phyloP scores from a whole-genome alignment of 2,113 vertebrate genomes.

The Anarhynchus alexandrinus region DNA sequence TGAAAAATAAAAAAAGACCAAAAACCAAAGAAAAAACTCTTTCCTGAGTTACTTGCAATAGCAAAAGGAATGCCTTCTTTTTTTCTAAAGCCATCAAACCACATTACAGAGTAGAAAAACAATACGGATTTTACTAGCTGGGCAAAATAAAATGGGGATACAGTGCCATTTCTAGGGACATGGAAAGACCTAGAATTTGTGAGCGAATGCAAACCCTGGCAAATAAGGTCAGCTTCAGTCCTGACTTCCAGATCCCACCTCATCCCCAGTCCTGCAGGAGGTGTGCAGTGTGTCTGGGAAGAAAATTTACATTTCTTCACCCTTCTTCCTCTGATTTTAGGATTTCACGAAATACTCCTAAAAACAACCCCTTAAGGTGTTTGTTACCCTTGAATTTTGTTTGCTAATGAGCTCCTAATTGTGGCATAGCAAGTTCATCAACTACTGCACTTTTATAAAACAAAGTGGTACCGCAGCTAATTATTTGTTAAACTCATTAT shows the following conservation, averaged over 20 bases:
- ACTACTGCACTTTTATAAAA: not conserved
- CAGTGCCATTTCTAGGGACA: not conserved
- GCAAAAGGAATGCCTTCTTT: not conserved
- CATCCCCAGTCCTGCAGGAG: not conserved
- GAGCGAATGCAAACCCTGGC: too few relatives aligned
- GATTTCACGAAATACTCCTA: not conserved
- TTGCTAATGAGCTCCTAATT: conserved; percentile 48
- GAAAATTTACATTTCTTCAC: not conserved
- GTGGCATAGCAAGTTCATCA: conserved; percentile 15
- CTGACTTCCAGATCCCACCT: not conserved
- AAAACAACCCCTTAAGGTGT: not conserved
- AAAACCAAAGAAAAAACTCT: not conserved
- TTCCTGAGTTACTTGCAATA: not conserved
- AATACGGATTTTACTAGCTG: not conserved
- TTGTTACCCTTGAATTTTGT: conserved; percentile 3
- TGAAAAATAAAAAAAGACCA: not conserved
- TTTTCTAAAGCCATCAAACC: not conserved
- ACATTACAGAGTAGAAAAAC: not conserved
- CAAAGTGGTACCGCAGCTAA: not conserved
- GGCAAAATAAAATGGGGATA: not conserved
- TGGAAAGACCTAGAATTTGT: not conserved
- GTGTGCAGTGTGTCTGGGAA: not conserved
- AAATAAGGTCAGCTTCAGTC: not conserved
- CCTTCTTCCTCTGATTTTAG: not conserved
- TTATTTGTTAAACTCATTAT: conserved; percentile 35